phyloP scores from a whole-genome alignment of 53 echinoderm and acorn worm genomes.

The Arbacia lixula region DNA sequence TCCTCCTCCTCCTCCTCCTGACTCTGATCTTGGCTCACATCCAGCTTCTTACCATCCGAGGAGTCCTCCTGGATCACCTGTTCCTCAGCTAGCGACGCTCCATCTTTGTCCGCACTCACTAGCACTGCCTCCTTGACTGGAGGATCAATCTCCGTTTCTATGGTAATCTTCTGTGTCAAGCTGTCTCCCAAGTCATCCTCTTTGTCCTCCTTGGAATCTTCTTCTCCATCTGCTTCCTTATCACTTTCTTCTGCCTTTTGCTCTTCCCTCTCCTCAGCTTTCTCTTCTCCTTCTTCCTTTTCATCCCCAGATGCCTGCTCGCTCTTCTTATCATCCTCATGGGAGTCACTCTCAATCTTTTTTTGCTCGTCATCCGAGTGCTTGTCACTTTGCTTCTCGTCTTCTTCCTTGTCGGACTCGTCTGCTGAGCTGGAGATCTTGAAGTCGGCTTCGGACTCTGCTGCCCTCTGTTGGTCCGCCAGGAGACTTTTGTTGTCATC shows the following conservation, averaged over 20 bases:
- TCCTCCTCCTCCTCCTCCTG: conserved; percentile 13
- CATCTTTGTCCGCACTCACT: not conserved
- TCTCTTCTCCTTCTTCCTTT: not conserved
- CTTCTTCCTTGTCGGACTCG: conserved; percentile 28
- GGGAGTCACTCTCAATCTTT: not conserved
- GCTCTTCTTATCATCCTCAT: not conserved
- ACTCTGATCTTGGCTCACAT: not conserved
- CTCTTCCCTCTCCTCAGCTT: conserved; percentile 1
- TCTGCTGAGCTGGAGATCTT: conserved; percentile 53
- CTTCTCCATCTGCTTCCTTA: conserved; percentile 18
- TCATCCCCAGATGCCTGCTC: not conserved
- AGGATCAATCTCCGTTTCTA: conserved; percentile 25
- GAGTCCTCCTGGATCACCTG: not conserved
- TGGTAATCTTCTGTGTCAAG: conserved; percentile 17
- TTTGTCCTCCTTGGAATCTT: not conserved
- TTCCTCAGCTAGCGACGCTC: conserved; percentile 8
- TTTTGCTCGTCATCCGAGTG: conserved; percentile 16
- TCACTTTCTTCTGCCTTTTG: conserved; percentile 1
- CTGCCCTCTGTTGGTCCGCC: not conserved
- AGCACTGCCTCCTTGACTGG: conserved; percentile 34
- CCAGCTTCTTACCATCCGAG: not conserved
- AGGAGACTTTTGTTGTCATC: conserved; percentile 7
- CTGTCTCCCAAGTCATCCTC: conserved; percentile 38
- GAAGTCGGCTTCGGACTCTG: conserved; percentile 39
- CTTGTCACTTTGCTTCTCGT: not conserved